Evolutionary conservation across 1,140 invertebrate species (phyloP).

Genomic region (Bombus soroeensis): DNA sequence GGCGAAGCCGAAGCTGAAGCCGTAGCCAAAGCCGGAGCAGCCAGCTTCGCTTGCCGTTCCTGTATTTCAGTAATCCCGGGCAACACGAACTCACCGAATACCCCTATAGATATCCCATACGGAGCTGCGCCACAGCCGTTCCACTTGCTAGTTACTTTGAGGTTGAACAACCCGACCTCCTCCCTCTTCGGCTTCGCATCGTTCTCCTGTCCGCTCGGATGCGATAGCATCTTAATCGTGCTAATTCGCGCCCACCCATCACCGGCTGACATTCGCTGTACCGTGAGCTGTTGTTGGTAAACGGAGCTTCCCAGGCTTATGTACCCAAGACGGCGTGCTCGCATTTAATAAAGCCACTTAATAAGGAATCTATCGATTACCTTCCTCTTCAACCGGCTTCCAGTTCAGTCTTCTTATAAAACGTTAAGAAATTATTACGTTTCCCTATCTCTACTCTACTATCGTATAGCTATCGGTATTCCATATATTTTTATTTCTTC

Average conservation of each 20-base stretch:
- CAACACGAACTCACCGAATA: slow-evolving; percentile 68
- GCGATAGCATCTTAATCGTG: slow-evolving; percentile 69
- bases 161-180: slow-evolving; percentile 48
- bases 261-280: slow-evolving; percentile 53
- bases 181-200: slow-evolving; percentile 23
- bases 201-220: slow-evolving; percentile 55
- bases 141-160: slow-evolving; percentile 73
- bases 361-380: neutral
- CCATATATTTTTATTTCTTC: too few relatives aligned
- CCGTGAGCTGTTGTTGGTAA: slow-evolving; percentile 32
- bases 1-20: slow-evolving; percentile 56
- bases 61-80: slow-evolving; percentile 75
- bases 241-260: slow-evolving; percentile 66
- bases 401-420: neutral
- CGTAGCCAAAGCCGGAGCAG: slow-evolving; percentile 41
- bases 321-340: neutral
- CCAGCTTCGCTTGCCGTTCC: slow-evolving; percentile 41
- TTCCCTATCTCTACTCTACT: too few relatives aligned
- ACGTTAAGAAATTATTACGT: neutral
- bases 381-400: neutral
- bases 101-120: slow-evolving; percentile 71
- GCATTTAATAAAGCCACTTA: slow-evolving; percentile 47
- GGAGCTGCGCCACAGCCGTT: slow-evolving; percentile 58
- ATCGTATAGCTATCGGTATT: too few relatives aligned
- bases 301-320: slow-evolving; percentile 50